These are phyloP conservation scores for Dermolepida albohirtum DNA, from an alignment of 2,888 invertebrate species.

Conservation along the genomic window DNA sequence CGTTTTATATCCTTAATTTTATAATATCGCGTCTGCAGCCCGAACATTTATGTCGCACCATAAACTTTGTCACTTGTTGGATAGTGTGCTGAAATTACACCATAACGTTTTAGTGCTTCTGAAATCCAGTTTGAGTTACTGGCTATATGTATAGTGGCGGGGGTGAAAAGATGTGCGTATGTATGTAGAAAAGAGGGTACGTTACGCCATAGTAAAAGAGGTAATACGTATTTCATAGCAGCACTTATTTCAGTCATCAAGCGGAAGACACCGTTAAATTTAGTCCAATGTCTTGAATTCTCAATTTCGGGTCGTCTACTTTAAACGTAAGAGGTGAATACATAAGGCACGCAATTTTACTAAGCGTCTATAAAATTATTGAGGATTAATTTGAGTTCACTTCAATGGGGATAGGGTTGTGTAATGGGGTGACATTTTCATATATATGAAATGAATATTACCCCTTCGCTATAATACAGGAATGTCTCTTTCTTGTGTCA, in stretches of 20 bases:
- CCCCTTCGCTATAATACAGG: conserved; percentile 20
- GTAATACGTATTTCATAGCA: conserved; percentile 46
- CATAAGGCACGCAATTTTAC: conserved; percentile 47
- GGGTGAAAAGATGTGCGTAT: not conserved
- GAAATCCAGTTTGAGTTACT: conserved; percentile 40
- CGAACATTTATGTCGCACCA: conserved; percentile 43
- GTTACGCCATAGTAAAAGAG: conserved; percentile 26
- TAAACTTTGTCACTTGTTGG: conserved; percentile 46
- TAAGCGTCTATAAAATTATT: conserved; percentile 49
- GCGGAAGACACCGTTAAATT: conserved; percentile 43
- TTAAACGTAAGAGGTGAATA: conserved; percentile 41
- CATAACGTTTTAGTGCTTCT: conserved; percentile 42
- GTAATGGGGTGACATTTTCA: conserved; percentile 39
- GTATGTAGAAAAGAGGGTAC: conserved; percentile 6
- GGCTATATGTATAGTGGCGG: conserved; percentile 29
- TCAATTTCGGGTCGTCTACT: conserved; percentile 8
- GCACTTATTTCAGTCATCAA: conserved; percentile 44
- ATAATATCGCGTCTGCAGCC: conserved; percentile 44
- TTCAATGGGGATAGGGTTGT: conserved; percentile 30
- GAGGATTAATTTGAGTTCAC: conserved; percentile 45
- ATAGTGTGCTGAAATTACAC: conserved; percentile 36
- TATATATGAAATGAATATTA: conserved; percentile 30
- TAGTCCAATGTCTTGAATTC: conserved; percentile 33
- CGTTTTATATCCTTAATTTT: conserved; percentile 42
- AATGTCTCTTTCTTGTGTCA: conserved; percentile 29